Base-by-base conservation (phyloP, 2,113 vertebrate genomes). In the Heterotis niloticus region DNA sequence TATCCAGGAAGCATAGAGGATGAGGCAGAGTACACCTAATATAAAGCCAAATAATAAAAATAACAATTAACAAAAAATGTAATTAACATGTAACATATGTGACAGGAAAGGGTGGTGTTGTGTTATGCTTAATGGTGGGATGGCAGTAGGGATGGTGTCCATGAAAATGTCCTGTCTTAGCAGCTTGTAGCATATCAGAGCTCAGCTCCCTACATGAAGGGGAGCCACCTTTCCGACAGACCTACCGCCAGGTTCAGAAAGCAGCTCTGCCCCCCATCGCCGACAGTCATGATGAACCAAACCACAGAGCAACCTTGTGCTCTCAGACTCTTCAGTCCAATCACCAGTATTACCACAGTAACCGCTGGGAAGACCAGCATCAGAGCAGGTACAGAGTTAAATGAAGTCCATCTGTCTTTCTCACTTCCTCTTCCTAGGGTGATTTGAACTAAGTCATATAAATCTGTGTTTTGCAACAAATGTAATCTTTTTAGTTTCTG, bases 131-230 rank as follows among this genome's bases (percentile, higher is more conserved):
- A 2, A 23, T 72, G 24, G 5, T 10, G 57, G 16, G 10, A 16
- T 59, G 59, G 23, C 69, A 44, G 62, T 78, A 77, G 54, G 66
- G 14, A 34, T 24, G 20, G 56, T 60, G n/a, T 77, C 34, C 29
- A 77, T 74, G 64, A 62, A 57, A 57, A 82, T 76, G 7, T 82
- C 20, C 59, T 79, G 26, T 85, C 56, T 80, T 75, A 59, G 84
- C 90, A 98, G 97, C 96, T 85, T 94, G 93, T 78, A 98, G 95
- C 87, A 81, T 98, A 54, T 99, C 97, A 0, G 98, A 99, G 85
- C 92, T 99, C 82, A 98, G 96, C 88, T 99, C 98, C 0, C 90
- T 99, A 82, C 98, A 99, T 0, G 96, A 99, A 0, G 95, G 94
- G 0, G 94, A 91, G 60, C 18, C 89, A 69, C 92, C 91, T 65